Evolutionary conservation across 2,113 vertebrate species (phyloP).

Genomic region (Puffinus mauretanicus): DNA sequence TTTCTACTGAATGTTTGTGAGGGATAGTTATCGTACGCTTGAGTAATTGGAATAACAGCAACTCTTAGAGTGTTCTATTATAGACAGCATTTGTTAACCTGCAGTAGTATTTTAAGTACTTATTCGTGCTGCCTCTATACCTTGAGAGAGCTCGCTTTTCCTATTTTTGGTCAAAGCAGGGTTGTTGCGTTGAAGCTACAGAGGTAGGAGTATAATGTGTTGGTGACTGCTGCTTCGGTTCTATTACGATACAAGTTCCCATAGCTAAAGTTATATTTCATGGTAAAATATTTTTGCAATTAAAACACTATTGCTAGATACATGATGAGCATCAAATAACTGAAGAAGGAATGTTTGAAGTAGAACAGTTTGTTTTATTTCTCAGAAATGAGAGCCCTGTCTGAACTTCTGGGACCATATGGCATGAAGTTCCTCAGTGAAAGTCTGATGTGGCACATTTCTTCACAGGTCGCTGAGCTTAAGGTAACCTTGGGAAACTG

Average conservation of each 20-base stretch:
- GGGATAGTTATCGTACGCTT: neutral
- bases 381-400: conserved; percentile 96
- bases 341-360: neutral
- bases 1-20: neutral
- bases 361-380: conserved; percentile 43
- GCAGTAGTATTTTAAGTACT: neutral
- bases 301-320: neutral
- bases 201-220: neutral
- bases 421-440: conserved; percentile 99
- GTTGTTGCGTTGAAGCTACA: neutral
- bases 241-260: neutral
- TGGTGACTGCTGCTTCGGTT: neutral
- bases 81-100: neutral
- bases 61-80: neutral
- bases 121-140: neutral
- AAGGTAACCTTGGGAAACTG: conserved; percentile 81
- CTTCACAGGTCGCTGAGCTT: conserved; percentile 97
- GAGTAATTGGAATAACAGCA: neutral
- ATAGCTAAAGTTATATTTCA: neutral
- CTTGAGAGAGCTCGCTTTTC: neutral
- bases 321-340: neutral
- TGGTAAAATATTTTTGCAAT: neutral
- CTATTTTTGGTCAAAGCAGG: neutral
- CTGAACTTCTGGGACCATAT: conserved; percentile 96
- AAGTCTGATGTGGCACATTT: conserved; percentile 99